Conservation (phyloP, 1,140 invertebrate genomes). For the Zaprionus taronus region DNA sequence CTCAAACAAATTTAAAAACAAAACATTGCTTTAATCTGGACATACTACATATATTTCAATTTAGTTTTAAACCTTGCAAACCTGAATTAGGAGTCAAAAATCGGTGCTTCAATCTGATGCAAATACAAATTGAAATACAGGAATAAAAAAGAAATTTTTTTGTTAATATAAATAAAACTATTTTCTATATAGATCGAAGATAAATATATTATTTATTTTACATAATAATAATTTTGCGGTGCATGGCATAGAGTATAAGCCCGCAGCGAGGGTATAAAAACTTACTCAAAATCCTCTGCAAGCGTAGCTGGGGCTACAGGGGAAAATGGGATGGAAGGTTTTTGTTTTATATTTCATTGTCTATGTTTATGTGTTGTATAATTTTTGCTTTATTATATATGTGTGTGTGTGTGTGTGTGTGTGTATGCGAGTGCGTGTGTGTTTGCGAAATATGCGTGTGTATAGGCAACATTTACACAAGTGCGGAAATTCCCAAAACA, state of each 20-base stretch:
- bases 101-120: accelerated
- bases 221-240: too few species aligned
- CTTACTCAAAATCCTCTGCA: background rate
- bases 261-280: background rate
- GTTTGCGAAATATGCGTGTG: conserved; percentile 55
- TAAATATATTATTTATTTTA: too few species aligned
- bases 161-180: too few species aligned
- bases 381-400: conserved; percentile 50
- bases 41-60: too few species aligned
- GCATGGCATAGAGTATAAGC: too few species aligned
- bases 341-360: conserved; percentile 48
- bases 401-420: conserved; percentile 13
- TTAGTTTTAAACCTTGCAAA: too few species aligned
- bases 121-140: too few species aligned
- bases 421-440: conserved; percentile 24
- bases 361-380: conserved; percentile 45
- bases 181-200: too few species aligned
- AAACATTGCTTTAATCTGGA: too few species aligned
- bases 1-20: too few species aligned
- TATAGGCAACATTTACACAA: conserved; percentile 74
- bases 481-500: conserved; percentile 82
- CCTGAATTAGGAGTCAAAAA: too few species aligned
- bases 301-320: conserved; percentile 28
- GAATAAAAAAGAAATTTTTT: too few species aligned
- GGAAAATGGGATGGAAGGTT: conserved; percentile 34